Percentiles rank a stretch among this genome's conserved stretches.
These are phyloP conservation scores for Calycopis cecrops DNA, from an alignment of 1,140 invertebrate genomes.

Conservation along the genomic window DNA sequence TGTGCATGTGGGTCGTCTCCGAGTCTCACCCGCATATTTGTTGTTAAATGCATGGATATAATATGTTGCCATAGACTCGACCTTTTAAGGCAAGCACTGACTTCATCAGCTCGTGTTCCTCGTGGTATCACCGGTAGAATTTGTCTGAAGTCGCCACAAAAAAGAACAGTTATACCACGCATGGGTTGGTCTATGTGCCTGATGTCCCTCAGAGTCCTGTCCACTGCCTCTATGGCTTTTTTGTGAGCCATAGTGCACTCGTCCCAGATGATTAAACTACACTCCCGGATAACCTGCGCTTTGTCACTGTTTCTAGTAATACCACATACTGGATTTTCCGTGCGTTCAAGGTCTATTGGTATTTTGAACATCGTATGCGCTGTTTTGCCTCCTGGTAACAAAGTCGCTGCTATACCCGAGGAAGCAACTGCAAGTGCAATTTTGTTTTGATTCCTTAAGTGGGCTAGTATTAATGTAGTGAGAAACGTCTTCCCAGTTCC, in stretches of 20 bases:
- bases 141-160: slow-evolving; percentile 26
- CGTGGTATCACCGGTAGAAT: not conserved
- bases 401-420: slow-evolving; percentile 21
- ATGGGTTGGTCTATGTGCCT: slow-evolving; percentile 25
- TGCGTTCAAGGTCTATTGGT: slow-evolving; percentile 15
- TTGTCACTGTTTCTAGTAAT: slow-evolving; percentile 17
- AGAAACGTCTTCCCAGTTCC: slow-evolving; percentile 24
- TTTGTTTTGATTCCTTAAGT: slow-evolving; percentile 13
- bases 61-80: not conserved
- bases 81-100: not conserved
- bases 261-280: slow-evolving; percentile 30
- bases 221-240: slow-evolving; percentile 25
- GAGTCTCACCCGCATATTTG: too few species aligned
- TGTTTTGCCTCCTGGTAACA: slow-evolving; percentile 21
- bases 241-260: slow-evolving; percentile 30
- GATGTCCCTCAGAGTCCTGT: slow-evolving; percentile 29
- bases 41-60: too few species aligned
- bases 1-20: not conserved
- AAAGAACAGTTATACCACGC: slow-evolving; percentile 53
- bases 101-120: not conserved
- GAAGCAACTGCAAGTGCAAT: slow-evolving; percentile 22
- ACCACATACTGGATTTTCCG: slow-evolving; percentile 16
- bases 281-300: slow-evolving; percentile 18
- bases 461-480: slow-evolving; percentile 12
- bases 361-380: too few species aligned